Conservation (phyloP, 1,140 invertebrate species). For the Amphibalanus amphitrite region DNA sequence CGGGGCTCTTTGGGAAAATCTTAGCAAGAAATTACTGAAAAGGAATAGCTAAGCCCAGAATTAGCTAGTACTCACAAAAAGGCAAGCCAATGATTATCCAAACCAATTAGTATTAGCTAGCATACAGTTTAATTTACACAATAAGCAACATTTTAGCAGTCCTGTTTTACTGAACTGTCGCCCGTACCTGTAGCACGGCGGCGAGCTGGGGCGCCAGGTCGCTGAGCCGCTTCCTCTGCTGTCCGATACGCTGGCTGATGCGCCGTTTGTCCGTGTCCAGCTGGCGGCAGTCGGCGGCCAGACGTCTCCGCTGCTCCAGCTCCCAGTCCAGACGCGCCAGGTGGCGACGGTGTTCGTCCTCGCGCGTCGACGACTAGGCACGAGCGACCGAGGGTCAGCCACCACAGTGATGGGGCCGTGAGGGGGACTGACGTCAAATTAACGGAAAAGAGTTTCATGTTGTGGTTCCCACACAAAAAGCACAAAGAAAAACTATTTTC, state of each 20-base stretch:
- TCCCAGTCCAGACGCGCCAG: conserved; percentile 82
- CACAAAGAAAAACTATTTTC: too few species aligned
- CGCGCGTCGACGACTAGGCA: conserved; percentile 40
- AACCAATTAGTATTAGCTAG: conserved; percentile 7
- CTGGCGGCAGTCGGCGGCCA: conserved; percentile 54
- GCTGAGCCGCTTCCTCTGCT: conserved; percentile 59
- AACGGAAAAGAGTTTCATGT: too few species aligned
- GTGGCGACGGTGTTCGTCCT: conserved; percentile 56
- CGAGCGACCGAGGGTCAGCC: too few species aligned
- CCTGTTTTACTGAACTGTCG: too few species aligned
- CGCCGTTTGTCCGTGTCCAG: conserved; percentile 56
- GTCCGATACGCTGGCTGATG: conserved; percentile 52
- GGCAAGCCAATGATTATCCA: too few species aligned
- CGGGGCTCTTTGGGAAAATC: too few species aligned
- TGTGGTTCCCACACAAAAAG: too few species aligned
- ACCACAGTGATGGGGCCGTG: too few species aligned
- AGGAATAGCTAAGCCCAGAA: too few species aligned
- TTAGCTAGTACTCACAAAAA: too few species aligned
- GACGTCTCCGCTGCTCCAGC: conserved; percentile 65
- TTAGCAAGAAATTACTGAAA: too few species aligned
- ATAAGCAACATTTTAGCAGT: conserved; percentile 9
- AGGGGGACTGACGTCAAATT: too few species aligned
- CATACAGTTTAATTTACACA: conserved; percentile 1
- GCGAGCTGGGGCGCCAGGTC: conserved; percentile 61
- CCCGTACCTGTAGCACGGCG: conserved; percentile 43